A percentile compares a stretch with the other conserved stretches of the same genome.
Evolutionary conservation across 2,797 vertebrate genomes (phyloP).

Genomic region (Triplophysa bombifrons): DNA sequence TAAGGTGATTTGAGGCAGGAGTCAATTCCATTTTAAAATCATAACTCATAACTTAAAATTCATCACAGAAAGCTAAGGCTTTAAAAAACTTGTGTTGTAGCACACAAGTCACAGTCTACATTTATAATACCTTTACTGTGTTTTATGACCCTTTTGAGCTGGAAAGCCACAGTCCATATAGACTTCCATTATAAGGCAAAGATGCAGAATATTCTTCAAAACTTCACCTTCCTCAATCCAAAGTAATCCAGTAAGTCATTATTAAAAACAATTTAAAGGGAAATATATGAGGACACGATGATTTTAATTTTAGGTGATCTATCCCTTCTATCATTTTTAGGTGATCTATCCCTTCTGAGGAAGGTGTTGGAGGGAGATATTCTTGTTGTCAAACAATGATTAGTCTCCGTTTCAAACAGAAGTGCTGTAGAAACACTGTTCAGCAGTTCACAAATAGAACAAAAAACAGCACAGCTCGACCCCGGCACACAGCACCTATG

Average conservation of each 20-base stretch:
- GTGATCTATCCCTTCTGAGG: not conserved
- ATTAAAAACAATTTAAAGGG: not conserved
- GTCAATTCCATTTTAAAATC: too few species aligned
- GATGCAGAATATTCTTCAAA: not conserved
- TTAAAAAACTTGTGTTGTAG: not conserved
- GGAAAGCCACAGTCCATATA: not conserved
- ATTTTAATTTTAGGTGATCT: not conserved
- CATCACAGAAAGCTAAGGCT: not conserved
- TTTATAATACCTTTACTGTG: not conserved
- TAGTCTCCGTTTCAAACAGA: slow-evolving; percentile 38
- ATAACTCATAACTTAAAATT: too few species aligned
- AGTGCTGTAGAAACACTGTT: slow-evolving; percentile 41
- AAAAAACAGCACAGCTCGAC: slow-evolving; percentile 42
- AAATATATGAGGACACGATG: not conserved
- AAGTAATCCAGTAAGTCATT: not conserved
- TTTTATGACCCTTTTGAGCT: not conserved
- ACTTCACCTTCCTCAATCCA: not conserved
- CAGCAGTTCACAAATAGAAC: slow-evolving; percentile 51
- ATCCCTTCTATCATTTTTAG: not conserved
- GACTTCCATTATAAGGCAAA: not conserved
- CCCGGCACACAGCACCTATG: slow-evolving; percentile 23
- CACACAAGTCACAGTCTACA: not conserved
- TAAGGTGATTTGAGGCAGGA: not conserved
- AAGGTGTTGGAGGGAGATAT: not conserved
- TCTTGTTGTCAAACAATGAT: slow-evolving; percentile 47